Evolutionary conservation across 1,140 invertebrate species (phyloP).

Genomic region (Chlorops oryzae): DNA sequence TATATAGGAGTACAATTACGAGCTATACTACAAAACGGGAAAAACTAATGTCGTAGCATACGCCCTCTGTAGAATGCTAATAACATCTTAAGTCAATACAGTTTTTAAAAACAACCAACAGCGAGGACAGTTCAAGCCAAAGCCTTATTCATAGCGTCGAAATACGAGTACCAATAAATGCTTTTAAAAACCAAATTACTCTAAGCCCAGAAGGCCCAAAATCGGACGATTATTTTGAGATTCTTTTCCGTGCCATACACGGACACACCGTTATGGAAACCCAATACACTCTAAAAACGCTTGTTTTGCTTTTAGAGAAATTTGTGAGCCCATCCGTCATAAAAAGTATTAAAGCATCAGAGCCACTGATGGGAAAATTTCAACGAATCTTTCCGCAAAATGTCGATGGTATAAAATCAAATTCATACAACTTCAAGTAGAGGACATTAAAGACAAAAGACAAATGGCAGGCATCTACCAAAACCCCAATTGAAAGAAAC

Average conservation of each 20-base stretch:
- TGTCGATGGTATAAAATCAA: background rate
- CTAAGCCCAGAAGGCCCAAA: background rate
- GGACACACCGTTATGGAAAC: background rate
- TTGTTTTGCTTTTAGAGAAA: background rate
- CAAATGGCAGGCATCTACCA: no score
- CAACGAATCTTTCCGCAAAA: background rate
- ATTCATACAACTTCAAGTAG: background rate
- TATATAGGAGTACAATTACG: background rate
- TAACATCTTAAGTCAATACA: background rate
- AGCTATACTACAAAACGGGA: no score
- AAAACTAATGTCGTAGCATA: background rate
- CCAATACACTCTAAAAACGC: background rate
- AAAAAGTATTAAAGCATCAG: background rate
- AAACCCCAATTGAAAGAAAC: no score
- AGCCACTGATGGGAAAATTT: background rate
- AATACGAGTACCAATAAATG: background rate
- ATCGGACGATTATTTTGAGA: background rate
- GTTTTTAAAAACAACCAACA: background rate
- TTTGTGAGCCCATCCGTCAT: background rate
- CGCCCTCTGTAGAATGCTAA: background rate
- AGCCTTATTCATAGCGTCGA: background rate
- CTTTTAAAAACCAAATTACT: no score
- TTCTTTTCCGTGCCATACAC: background rate
- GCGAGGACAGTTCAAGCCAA: background rate
- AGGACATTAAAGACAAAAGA: no score